Conservation (phyloP, 2,888 invertebrate species). For the Beris morrisii region DNA sequence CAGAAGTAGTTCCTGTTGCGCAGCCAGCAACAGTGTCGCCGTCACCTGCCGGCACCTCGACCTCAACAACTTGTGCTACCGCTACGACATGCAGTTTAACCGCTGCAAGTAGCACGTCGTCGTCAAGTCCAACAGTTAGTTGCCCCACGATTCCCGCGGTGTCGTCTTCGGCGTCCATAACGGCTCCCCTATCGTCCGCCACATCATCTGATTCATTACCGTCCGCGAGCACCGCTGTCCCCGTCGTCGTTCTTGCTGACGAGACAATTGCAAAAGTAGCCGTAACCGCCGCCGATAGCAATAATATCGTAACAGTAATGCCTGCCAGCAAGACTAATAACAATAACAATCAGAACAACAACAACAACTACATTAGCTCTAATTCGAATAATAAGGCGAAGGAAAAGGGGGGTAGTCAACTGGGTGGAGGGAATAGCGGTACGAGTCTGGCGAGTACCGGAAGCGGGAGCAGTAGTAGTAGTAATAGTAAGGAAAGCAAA, state of each 20-base stretch:
- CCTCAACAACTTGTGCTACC: too few species aligned
- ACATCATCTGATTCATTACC: background rate
- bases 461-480: background rate
- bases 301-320: slow-evolving; percentile 26
- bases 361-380: slow-evolving; percentile 45
- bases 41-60: too few species aligned
- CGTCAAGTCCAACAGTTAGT: background rate
- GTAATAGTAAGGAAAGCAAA: slow-evolving; percentile 1
- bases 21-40: too few species aligned
- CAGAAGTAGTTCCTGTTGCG: too few species aligned
- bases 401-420: too few species aligned
- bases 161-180: background rate
- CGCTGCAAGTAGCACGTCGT: too few species aligned
- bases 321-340: slow-evolving; percentile 54
- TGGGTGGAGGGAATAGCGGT: background rate
- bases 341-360: slow-evolving; percentile 58
- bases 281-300: slow-evolving; percentile 29
- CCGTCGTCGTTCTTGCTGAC: slow-evolving; percentile 5
- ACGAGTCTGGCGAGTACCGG: background rate
- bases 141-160: background rate
- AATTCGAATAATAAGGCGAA: background rate
- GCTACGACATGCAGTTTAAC: too few species aligned
- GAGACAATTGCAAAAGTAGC: background rate
- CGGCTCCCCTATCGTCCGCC: background rate
- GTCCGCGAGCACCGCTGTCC: background rate